Conservation (phyloP, 2,113 vertebrate species). For the Aplodontia rufa region DNA sequence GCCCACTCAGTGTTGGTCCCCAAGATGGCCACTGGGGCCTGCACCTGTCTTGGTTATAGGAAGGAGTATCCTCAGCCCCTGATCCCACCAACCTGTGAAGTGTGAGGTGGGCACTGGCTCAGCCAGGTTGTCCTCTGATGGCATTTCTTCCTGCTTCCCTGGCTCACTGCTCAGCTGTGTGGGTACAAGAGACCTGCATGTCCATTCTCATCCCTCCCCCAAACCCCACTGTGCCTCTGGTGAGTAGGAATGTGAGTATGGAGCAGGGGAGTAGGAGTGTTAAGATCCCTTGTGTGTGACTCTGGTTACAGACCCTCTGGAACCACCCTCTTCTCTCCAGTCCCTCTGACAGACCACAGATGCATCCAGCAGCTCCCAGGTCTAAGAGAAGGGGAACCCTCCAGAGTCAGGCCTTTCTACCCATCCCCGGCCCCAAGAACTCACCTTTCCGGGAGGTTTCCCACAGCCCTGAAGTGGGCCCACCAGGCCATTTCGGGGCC, state of each 20-base stretch:
- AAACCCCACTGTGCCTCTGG: background rate
- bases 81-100: conserved; percentile 88
- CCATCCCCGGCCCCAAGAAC: background rate
- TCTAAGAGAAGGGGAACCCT: background rate
- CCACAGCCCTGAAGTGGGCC: conserved; percentile 87
- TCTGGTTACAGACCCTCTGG: too few species aligned
- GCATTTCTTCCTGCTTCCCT: conserved; percentile 86
- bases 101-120: conserved; percentile 89
- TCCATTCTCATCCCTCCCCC: background rate
- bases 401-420: background rate
- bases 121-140: conserved; percentile 90
- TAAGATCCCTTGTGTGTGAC: background rate
- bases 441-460: conserved; percentile 83
- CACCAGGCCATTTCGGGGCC: conserved; percentile 89
- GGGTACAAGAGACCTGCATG: background rate
- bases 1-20: background rate
- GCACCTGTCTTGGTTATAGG: background rate
- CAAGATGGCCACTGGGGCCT: background rate
- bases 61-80: background rate
- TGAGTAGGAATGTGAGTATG: background rate
- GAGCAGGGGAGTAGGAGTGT: too few species aligned
- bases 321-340: background rate
- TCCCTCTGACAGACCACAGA: background rate
- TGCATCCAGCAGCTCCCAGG: background rate
- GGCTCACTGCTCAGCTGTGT: conserved; percentile 77